phyloP scores from a whole-genome alignment of 2,797 vertebrate species.

The Tapera naevia region DNA sequence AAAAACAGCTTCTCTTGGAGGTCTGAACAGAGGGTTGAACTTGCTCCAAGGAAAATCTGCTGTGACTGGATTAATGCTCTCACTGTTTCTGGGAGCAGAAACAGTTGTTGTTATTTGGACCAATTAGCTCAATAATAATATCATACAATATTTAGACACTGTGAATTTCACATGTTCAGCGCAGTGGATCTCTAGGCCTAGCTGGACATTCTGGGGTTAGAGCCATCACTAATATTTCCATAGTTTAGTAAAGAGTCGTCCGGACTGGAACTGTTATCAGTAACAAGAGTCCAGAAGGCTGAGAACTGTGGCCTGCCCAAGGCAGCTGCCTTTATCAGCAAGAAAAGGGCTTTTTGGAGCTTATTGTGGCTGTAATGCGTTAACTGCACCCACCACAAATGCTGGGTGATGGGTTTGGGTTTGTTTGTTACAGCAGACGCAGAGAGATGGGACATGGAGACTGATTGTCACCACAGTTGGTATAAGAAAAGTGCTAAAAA shows the following conservation, averaged over 20 bases:
- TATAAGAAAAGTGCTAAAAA: neutral
- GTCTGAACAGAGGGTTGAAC: neutral
- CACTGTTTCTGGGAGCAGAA: neutral
- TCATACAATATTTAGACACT: neutral
- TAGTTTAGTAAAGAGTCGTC: neutral
- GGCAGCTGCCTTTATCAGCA: neutral
- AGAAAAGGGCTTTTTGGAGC: neutral
- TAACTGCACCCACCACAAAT: neutral
- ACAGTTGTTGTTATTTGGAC: neutral
- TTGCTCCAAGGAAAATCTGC: neutral
- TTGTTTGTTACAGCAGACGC: neutral
- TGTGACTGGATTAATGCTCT: neutral
- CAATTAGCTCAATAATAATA: neutral
- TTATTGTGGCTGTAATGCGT: neutral
- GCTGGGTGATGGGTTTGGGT: neutral
- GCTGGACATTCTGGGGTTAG: neutral
- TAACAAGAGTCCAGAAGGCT: neutral
- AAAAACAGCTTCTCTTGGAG: neutral
- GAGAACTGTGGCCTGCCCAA: neutral
- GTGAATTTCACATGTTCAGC: neutral
- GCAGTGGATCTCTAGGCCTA: neutral
- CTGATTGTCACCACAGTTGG: neutral
- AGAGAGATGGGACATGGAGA: neutral
- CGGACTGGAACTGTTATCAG: neutral
- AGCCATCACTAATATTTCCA: neutral